Base-by-base conservation (phyloP, 2,888 invertebrate genomes). In the Liposcelis brunnea region DNA sequence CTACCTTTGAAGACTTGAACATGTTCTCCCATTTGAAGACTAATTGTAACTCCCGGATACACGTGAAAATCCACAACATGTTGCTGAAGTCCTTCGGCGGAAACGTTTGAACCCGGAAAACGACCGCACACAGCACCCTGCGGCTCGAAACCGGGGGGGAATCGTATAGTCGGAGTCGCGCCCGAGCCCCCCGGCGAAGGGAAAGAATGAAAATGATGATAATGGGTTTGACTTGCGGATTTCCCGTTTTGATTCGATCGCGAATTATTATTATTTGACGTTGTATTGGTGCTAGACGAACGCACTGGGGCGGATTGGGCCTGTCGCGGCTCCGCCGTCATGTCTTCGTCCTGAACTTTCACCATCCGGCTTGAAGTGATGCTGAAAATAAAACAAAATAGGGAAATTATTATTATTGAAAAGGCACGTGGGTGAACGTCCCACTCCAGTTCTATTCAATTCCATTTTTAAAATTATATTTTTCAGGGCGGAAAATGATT, bases 1-100 rank as follows among this genome's bases (percentile, higher is more conserved):
- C 70, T 66, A 81, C 82, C 82, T 74, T 75, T 72, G 55, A 82
- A 74, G 55, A 80, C 70, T 63, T 82, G 80, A 54, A 79, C 68
- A 59, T 75, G 76, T 55, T 80, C 80, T 54, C 79, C 79, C 57
- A 80, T 74, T 61, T 78, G 73, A 55, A 83, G 75, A 52, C 77
- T 76, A 59, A 83, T 75, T 18, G 77, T 76, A 55, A 81, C 79
- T n/a, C 82, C 82, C 10, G 77, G 76, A 62, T 79, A 76, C 54
- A 82, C 74, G 61, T 81, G 81, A 56, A 82, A 73, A 55, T 77
- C 71, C 52, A 81, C 79, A 48, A 80, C 74, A 58, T 77, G 75
- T 56, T 77, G 74, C 43, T 52, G 55, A 33, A 54, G 55, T n/a
- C 53, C 52, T 44, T 63, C 52, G 46, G 49, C 52, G 33, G 51